Base-by-base conservation (phyloP, 1,140 invertebrate species). In the Wasmannia auropunctata region DNA sequence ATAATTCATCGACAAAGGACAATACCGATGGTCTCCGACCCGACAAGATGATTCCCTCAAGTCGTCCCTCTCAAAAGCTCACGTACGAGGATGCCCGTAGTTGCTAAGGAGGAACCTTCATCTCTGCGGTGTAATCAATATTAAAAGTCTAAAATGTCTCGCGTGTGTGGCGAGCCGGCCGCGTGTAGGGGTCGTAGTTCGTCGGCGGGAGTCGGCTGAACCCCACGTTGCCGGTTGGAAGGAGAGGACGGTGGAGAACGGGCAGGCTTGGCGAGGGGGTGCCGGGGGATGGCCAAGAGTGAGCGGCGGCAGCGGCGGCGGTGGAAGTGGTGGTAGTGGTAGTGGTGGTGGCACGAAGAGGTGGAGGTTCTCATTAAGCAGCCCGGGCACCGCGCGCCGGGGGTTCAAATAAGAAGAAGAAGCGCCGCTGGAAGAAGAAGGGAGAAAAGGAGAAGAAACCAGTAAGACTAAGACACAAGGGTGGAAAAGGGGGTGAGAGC, bases 351-450 rank as follows among this genome's bases (percentile, higher is more conserved):
- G 88, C 86, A 91, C 91, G 90, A 93, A 89, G 91, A 91, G 93
- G 92, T 91, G 94, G 93, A 91, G 93, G 93, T 95, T 95, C 94
- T 95, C 94, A 95, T 95, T 95, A 95, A 95, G 94, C 94, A 95
- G 94, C 94, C 94, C 94, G 92, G 93, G 93, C 92, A 93, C 91
- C 93, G 90, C 90, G 91, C 91, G 91, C 89, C 88, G 92, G 93
- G 91, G 93, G 90, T 94, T 94, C 92, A 92, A 94, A 95, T 95
- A 94, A 94, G 88, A 88, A 89, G 92, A 92, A 92, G 91, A 93
- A 93, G 93, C 91, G 91, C 90, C 80, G 86, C 70, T 69, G 84
- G 89, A 92, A 91, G 91, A 93, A 92, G 93, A 92, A 93, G 92
- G 91, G 89, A 91, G 92, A 92, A 93, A 93, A 93, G 88, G 89